Conservation (phyloP, 2,797 vertebrate species). For the Typhlichthys subterraneus region DNA sequence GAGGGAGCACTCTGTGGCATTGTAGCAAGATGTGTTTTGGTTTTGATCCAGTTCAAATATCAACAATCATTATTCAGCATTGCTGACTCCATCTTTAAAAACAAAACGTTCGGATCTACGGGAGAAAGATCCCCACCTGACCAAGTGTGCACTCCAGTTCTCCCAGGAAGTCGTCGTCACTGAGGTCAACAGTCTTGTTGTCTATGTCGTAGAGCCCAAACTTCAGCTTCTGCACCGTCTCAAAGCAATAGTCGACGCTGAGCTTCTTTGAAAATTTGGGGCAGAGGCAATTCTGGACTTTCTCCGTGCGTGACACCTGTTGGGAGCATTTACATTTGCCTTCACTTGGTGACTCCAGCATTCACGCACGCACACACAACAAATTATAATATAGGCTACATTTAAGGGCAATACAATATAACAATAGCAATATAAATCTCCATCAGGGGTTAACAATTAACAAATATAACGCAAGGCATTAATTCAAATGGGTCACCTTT, state of each 20-base stretch:
- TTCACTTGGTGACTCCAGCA: background rate
- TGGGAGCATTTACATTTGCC: slow-evolving; percentile 5
- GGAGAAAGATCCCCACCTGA: slow-evolving; percentile 61
- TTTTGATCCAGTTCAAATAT: no score
- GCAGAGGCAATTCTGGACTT: slow-evolving; percentile 87
- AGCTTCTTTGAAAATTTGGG: slow-evolving; percentile 92
- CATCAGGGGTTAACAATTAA: slow-evolving; percentile 11
- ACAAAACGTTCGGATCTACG: no score
- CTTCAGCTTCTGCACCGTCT: slow-evolving; percentile 92
- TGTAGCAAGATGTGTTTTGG: no score
- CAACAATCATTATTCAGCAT: no score
- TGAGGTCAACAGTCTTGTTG: slow-evolving; percentile 88
- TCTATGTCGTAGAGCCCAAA: slow-evolving; percentile 95
- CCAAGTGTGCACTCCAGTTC: slow-evolving; percentile 89
- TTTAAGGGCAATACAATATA: no score
- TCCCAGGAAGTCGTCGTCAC: slow-evolving; percentile 94
- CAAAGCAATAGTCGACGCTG: slow-evolving; percentile 92
- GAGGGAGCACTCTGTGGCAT: no score
- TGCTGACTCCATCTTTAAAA: no score
- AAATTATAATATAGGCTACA: background rate
- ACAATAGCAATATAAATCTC: slow-evolving; percentile 7
- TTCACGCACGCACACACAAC: background rate
- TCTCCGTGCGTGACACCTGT: slow-evolving; percentile 88
- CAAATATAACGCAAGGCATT: no score
- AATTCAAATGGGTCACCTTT: background rate